These are phyloP conservation scores for Galemys pyrenaicus DNA, from an alignment of 2,113 vertebrate genomes.

Conservation along the genomic window DNA sequence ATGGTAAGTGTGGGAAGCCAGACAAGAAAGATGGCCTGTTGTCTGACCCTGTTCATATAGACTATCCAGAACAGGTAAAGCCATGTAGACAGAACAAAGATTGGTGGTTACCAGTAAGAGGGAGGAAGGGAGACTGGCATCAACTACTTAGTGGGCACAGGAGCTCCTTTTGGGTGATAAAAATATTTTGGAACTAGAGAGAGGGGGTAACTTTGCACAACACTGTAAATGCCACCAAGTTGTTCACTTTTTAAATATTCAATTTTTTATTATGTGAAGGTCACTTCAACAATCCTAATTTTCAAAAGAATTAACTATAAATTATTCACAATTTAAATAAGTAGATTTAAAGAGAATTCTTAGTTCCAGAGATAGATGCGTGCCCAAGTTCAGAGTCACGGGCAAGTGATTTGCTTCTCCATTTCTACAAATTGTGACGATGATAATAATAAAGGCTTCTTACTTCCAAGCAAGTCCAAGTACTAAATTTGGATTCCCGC, in stretches of 20 bases:
- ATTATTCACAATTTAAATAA: too few relatives aligned
- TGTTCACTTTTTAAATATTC: background rate
- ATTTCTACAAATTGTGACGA: background rate
- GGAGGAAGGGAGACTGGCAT: background rate
- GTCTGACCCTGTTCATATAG: background rate
- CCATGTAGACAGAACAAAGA: background rate
- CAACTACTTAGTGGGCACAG: background rate
- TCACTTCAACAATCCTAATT: background rate
- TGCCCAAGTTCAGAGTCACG: background rate
- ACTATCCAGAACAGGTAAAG: background rate
- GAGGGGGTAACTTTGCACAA: background rate
- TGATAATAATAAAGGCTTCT: background rate
- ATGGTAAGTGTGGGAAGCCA: too few relatives aligned
- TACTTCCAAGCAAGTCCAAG: background rate
- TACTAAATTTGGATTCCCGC: background rate
- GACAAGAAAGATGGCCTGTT: background rate
- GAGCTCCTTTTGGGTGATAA: background rate
- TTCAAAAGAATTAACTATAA: background rate
- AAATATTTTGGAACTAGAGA: background rate
- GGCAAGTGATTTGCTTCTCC: background rate
- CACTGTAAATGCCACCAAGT: background rate
- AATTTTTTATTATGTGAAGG: background rate
- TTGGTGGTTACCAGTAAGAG: background rate
- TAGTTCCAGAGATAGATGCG: background rate
- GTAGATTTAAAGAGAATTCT: constrained; percentile 26